Conservation (phyloP, 2,113 vertebrate species). For the Albula goreensis region DNA sequence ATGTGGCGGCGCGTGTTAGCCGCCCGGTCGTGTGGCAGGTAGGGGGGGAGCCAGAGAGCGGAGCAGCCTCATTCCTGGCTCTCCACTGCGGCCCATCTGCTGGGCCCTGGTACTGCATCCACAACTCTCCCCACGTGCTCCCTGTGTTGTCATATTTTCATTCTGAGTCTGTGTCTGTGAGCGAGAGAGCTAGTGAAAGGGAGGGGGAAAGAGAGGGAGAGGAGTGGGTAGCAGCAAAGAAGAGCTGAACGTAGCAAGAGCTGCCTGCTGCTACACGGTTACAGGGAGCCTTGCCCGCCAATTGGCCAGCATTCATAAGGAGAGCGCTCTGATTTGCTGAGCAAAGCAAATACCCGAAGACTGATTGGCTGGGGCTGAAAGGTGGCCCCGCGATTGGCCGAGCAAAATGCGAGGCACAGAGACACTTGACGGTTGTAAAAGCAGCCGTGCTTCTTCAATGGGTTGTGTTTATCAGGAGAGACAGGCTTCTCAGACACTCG, state of each 20-base stretch:
- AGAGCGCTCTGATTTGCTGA: slow-evolving; percentile 52
- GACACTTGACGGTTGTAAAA: slow-evolving; percentile 60
- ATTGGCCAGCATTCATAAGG: slow-evolving; percentile 55
- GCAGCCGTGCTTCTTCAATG: slow-evolving; percentile 67
- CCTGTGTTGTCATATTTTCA: slow-evolving; percentile 57
- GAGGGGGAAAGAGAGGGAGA: slow-evolving; percentile 3
- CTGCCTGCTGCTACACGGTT: slow-evolving; percentile 73
- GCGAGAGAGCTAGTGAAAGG: slow-evolving; percentile 37
- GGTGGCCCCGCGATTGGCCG: slow-evolving; percentile 57
- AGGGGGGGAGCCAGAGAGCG: neutral
- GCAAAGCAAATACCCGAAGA: slow-evolving; percentile 29
- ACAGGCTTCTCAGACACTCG: neutral
- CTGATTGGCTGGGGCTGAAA: slow-evolving; percentile 51
- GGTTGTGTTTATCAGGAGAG: slow-evolving; percentile 60
- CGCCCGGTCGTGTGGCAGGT: neutral
- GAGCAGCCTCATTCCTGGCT: slow-evolving; percentile 21
- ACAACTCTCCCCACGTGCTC: slow-evolving; percentile 70
- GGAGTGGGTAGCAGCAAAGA: neutral
- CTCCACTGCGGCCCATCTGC: slow-evolving; percentile 16
- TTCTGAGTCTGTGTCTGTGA: slow-evolving; percentile 41
- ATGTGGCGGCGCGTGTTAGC: no score
- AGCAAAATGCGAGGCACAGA: slow-evolving; percentile 57
- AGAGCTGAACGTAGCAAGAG: slow-evolving; percentile 35
- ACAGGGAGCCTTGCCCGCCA: slow-evolving; percentile 56
- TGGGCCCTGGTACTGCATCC: slow-evolving; percentile 53